These are phyloP conservation scores for Polyploca ridens DNA, from an alignment of 2,888 invertebrate species.

Conservation along the genomic window DNA sequence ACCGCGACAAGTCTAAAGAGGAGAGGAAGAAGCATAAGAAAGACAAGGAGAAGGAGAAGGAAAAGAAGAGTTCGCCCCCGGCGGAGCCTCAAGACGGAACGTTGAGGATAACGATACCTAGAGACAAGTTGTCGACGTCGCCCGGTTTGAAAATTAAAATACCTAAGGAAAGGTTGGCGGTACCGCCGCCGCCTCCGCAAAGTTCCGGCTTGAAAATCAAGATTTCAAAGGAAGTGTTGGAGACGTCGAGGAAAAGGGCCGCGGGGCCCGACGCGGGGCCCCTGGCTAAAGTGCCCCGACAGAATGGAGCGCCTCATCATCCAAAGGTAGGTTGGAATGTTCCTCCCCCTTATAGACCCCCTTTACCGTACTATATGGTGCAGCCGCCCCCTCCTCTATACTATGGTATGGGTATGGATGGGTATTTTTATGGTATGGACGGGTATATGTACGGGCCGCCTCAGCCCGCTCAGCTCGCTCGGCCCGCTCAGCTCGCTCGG, in stretches of 20 bases:
- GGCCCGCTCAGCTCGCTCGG: slow-evolving; percentile 74
- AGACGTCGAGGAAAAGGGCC: slow-evolving; percentile 73
- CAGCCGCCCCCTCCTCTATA: slow-evolving; percentile 72
- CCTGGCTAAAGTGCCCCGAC: slow-evolving; percentile 65
- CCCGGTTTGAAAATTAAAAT: slow-evolving; percentile 92
- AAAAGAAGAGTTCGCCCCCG: slow-evolving; percentile 55
- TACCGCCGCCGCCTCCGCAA: slow-evolving; percentile 75
- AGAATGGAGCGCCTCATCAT: slow-evolving; percentile 65
- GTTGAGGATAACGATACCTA: slow-evolving; percentile 73
- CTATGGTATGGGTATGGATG: slow-evolving; percentile 57
- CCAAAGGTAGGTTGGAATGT: slow-evolving; percentile 79
- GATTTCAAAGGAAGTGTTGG: slow-evolving; percentile 90
- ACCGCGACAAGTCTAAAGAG: slow-evolving; percentile 89
- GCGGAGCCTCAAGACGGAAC: slow-evolving; percentile 53
- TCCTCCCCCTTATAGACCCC: slow-evolving; percentile 62
- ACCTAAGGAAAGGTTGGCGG: slow-evolving; percentile 89
- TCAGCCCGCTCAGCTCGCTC: slow-evolving; percentile 30
- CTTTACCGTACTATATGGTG: slow-evolving; percentile 70
- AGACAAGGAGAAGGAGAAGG: slow-evolving; percentile 81
- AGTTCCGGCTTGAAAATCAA: slow-evolving; percentile 89
- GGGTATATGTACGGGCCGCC: slow-evolving; percentile 76
- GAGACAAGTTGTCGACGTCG: slow-evolving; percentile 70
- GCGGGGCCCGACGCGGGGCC: slow-evolving; percentile 47
- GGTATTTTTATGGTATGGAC: slow-evolving; percentile 54
- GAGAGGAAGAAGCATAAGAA: slow-evolving; percentile 90